Evolutionary conservation across 2,797 vertebrate species (phyloP), one percentile per base, ranked within the genome.

Genomic region (Eulemur coronatus): DNA sequence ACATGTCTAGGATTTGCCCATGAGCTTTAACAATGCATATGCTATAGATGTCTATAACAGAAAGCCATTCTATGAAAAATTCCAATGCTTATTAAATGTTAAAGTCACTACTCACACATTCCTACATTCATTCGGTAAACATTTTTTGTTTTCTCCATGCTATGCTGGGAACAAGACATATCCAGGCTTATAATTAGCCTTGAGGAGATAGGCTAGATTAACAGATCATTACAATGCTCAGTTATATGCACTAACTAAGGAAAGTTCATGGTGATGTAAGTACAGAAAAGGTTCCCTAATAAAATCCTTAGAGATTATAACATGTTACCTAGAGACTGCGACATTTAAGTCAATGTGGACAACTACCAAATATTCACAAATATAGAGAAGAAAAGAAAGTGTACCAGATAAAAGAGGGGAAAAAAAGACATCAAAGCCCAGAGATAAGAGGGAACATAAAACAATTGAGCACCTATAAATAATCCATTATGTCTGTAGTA

Each of bases 91-190:
- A 69, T 18, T 24, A 18, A 82, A 92, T 13, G 81, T 75, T 63
- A 72, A 95, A 85, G 26, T 67, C 41, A 78, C 92, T 94, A 67
- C 10, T 89, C 59, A 88, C 22, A 85, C 41, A 86, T 89, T 89
- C 33, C 38, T 78, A 69, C 22, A 86, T 93, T 95, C 14, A 52
- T 91, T 89, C 69, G 5, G 9, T 61, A 88, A 91, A 59, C 35
- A 86, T 88, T 73, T 86, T 7, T 84, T 88, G 12, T 26, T 84
- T 91, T 97, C 28, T 94, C 43, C 38, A 2, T 79, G n/a, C 59
- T 52, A 59, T 33, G 28, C 38, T 80, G 55, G 28, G 28, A 59
- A 76, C 33, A 70, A 89, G 46, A 50, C 11, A 86, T 38, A 73
- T n/a, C 2, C 50, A 89, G 24, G 48, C 30, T 91, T 76, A 93